phyloP scores from a whole-genome alignment of 2,888 invertebrate genomes.

The Melangyna quadrimaculata region DNA sequence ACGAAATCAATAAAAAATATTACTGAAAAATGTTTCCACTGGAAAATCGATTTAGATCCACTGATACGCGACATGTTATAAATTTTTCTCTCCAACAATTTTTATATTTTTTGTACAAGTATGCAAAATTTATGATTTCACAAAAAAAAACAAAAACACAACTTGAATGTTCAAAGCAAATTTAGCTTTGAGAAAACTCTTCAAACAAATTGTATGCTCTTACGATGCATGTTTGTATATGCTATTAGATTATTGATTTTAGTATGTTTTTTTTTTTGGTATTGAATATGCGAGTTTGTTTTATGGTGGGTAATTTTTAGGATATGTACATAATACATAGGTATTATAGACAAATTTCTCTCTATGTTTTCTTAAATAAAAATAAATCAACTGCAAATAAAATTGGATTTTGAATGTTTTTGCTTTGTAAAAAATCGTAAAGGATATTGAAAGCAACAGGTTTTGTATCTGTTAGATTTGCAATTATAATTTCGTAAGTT shows the following conservation, averaged over 20 bases:
- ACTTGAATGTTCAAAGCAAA: neutral
- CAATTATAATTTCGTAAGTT: conserved; percentile 29
- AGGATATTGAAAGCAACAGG: conserved; percentile 15
- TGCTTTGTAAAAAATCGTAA: neutral
- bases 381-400: neutral
- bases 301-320: neutral
- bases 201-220: neutral
- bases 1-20: conserved; percentile 12
- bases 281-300: neutral
- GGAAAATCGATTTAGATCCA: conserved; percentile 29
- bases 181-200: neutral
- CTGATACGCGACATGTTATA: conserved; percentile 20
- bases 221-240: neutral
- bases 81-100: neutral
- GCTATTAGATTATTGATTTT: neutral
- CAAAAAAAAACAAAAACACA: neutral
- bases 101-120: neutral
- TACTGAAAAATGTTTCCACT: neutral
- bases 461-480: conserved; percentile 20
- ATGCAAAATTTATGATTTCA: neutral
- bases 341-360: too few relatives aligned
- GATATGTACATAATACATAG: too few relatives aligned
- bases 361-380: neutral
- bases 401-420: conserved; percentile 24
- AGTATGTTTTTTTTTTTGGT: neutral